A percentile compares a stretch with the other conserved stretches of the same genome.
Conservation (phyloP, 92 coral and sea anemone genomes). For the Scolanthus callimorphus region DNA sequence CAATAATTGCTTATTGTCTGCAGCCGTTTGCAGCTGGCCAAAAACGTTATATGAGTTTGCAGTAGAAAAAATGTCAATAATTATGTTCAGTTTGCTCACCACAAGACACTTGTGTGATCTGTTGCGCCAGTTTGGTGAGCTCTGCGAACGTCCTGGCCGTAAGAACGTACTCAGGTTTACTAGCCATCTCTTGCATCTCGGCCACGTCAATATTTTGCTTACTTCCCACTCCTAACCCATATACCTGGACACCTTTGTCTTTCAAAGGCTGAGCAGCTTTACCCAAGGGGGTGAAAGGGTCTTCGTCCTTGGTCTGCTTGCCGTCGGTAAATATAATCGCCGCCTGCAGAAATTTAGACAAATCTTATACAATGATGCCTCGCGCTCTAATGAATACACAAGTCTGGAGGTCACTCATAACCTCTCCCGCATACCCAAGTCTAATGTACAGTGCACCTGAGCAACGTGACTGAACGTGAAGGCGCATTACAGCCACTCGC, state of each 20-base stretch:
- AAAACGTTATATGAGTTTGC: too few species aligned
- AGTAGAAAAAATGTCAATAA: too few species aligned
- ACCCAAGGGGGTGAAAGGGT: slow-evolving; percentile 3
- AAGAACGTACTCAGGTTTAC: slow-evolving; percentile 16
- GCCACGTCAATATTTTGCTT: slow-evolving; percentile 7
- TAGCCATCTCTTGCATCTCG: slow-evolving; percentile 16
- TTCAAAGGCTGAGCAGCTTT: slow-evolving; percentile 17
- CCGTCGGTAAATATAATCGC: slow-evolving; percentile 55
- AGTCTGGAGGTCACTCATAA: too few species aligned
- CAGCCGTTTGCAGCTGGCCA: too few species aligned
- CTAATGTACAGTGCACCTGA: too few species aligned
- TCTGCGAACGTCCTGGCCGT: slow-evolving; percentile 30
- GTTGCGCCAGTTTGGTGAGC: slow-evolving; percentile 6
- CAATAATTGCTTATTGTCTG: too few species aligned
- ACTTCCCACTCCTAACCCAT: slow-evolving; percentile 11
- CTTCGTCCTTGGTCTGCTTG: slow-evolving; percentile 27
- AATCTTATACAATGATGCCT: too few species aligned
- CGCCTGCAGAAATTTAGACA: slow-evolving; percentile 17
- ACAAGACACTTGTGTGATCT: slow-evolving; percentile 19
- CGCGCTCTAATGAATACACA: too few species aligned
- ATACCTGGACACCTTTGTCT: slow-evolving; percentile 11
- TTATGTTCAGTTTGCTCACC: slow-evolving; percentile 19
- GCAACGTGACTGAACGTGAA: too few species aligned
- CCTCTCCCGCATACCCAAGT: too few species aligned
- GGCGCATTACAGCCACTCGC: too few species aligned